Evolutionary conservation across 2,113 vertebrate species (phyloP), one percentile per base, ranked within the genome.

Genomic region (Vimba vimba): DNA sequence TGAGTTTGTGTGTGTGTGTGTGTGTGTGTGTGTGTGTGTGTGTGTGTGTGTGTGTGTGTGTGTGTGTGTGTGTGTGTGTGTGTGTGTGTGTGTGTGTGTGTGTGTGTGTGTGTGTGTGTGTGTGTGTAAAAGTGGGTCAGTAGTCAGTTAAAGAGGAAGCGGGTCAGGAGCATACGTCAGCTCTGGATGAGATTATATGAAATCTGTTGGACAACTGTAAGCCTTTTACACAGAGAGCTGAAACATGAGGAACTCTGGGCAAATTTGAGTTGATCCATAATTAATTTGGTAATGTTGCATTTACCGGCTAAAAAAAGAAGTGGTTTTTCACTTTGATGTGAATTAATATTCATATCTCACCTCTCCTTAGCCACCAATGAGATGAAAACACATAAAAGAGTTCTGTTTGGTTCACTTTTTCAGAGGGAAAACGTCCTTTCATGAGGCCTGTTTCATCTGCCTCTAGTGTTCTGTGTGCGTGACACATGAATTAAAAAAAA

Each of bases 121-220:
- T 12, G 23, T 77, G 30, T 69, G 45, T 71, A 66, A 86, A 89
- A 89, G n/a, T 89, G 82, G 86, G 86, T 86, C 88, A 87, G 68
- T 76, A 64, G 81, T 89, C 36, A 79, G 75, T 84, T 79, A 83
- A 86, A 84, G 83, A 64, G 59, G 76, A 83, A 79, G 69, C 21
- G 21, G 79, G 85, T 52, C 82, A 74, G 19, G 30, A 82, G 55
- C 69, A 82, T 68, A 76, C 59, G 39, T 62, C 79, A 86, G 85
- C 68, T 86, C 85, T 50, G 43, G 64, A 79, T 57, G 64, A 55
- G 68, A 79, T 79, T 75, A 66, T 69, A 52, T 85, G 57, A 85
- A 87, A 83, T 68, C 84, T 87, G 73, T 82, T 78, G 85, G 71
- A 85, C 79, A 76, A 79, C 57, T 59, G 85, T 80, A 85, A 87